A percentile compares a stretch with the other conserved stretches of the same genome.
Evolutionary conservation across 2,888 invertebrate species (phyloP).

Genomic region (Tubulanus polymorphus): DNA sequence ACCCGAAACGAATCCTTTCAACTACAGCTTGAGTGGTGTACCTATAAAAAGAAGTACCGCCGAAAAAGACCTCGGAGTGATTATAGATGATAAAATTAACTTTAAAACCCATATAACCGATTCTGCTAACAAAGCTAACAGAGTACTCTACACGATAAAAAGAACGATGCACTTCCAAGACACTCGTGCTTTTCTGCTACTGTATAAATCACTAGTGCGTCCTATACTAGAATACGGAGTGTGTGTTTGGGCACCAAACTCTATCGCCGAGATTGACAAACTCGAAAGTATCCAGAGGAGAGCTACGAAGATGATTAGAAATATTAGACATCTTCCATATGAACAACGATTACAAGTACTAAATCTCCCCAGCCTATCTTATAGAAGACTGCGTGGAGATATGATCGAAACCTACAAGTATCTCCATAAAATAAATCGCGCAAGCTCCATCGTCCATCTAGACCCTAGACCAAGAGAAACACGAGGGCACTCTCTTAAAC

Average conservation of each 20-base stretch:
- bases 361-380: constrained; percentile 7
- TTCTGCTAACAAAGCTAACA: not conserved
- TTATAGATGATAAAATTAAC: not conserved
- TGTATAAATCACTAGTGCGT: not conserved
- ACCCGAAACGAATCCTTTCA: not conserved
- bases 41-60: not conserved
- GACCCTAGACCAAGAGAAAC: too few relatives aligned
- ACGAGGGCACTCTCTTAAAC: too few relatives aligned
- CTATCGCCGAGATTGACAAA: not conserved
- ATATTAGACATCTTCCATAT: constrained; percentile 5
- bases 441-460: too few relatives aligned
- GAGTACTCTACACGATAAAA: not conserved
- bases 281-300: constrained; percentile 12
- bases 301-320: constrained; percentile 7
- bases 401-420: constrained; percentile 10
- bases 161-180: not conserved
- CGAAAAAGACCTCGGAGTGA: not conserved
- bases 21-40: not conserved
- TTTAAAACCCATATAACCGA: not conserved
- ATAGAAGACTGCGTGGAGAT: constrained; percentile 7
- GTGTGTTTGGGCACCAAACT: not conserved
- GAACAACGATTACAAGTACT: constrained; percentile 6
- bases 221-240: not conserved
- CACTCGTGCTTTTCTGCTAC: not conserved
- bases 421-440: too few relatives aligned